Base-by-base conservation (phyloP, 2,113 vertebrate species). In the Laterallus jamaicensis region DNA sequence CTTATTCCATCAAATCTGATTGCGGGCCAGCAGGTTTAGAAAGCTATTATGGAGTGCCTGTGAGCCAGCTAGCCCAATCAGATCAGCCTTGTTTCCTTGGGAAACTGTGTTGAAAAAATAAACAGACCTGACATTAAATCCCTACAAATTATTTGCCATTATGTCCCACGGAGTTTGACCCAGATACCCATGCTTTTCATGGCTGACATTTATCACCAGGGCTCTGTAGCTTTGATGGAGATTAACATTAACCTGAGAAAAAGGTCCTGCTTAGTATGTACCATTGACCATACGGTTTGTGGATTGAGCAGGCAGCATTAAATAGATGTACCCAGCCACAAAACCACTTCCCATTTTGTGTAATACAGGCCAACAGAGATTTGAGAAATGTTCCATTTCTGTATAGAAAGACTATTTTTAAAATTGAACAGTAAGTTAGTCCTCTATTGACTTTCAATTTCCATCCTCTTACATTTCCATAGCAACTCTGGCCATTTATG, bases 381-480 rank as follows among this genome's bases (percentile, higher is more conserved):
- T 93, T 97, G 93, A 94, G 67, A 97, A 93, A 93, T 87, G 93
- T 95, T 94, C 93, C 59, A 15, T 94, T 95, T 95, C 67, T 82
- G 63, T 89, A 87, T 20, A 87, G 94, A 88, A 91, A 67, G 91
- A 88, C 84, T 95, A 91, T 96, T 97, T 97, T 96, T 85, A 96
- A 96, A 96, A 96, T 82, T 94, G 96, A 97, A 92, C 91, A 94
- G 85, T 77, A 90, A 95, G 84, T 96, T 97, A 98, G 97, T 97
- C 97, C 96, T 97, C 95, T 97, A 97, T 96, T 98, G 97, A 97
- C 97, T 98, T 97, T 97, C 97, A 95, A 87, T 98, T 98, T 96
- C 88, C 82, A 97, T 95, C 94, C 92, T 94, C 91, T 97, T 94
- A 93, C 44, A 98, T 98, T 98, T 97, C 98, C 97, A 97, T 98